Evolutionary conservation across 2,113 vertebrate species (phyloP), one percentile per base, ranked within the genome.

Genomic region (Galbula dea): DNA sequence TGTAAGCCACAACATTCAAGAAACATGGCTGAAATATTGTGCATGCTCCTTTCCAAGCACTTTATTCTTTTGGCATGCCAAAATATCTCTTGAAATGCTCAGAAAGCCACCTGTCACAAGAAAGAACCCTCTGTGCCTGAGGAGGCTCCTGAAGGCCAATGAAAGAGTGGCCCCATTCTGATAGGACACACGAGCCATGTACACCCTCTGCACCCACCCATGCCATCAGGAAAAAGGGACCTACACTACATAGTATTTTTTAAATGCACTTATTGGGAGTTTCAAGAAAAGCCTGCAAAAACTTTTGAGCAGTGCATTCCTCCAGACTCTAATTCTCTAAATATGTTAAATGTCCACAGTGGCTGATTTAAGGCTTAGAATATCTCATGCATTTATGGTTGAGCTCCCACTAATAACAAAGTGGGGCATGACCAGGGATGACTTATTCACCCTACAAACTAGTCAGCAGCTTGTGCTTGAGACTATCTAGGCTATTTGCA

Each of bases 21-120:
- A 77, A 95, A 94, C 3, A 0, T 7, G 9, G 85, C 30, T 96
- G 90, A 90, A 96, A 94, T 85, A 66, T 48, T 82, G 88, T 71
- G 30, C 21, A 4, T 5, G 16, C 30, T 83, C 30, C 24, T 12
- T 81, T 76, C 75, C 87, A 45, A 23, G 36, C 8, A 20, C 34
- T 85, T 90, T 65, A 85, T 61, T 94, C 80, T 95, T 95, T 87
- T 73, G 94, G 94, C 95, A 82, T 8, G 7, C 58, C 11, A 10
- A 8, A 36, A 52, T 30, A 37, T 77, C 91, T 96, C 94, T n/a
- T 90, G 93, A 88, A 94, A 91, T 19, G 91, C 78, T 95, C 91
- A 90, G 82, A 90, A 91, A 97, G 71, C 63, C 78, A 86, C 88
- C 95, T 97, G 97, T 94, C 91, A 61, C 27, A 61, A 67, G 89